phyloP scores from a whole-genome alignment of 2,113 vertebrate species.

The Solenodon paradoxus region DNA sequence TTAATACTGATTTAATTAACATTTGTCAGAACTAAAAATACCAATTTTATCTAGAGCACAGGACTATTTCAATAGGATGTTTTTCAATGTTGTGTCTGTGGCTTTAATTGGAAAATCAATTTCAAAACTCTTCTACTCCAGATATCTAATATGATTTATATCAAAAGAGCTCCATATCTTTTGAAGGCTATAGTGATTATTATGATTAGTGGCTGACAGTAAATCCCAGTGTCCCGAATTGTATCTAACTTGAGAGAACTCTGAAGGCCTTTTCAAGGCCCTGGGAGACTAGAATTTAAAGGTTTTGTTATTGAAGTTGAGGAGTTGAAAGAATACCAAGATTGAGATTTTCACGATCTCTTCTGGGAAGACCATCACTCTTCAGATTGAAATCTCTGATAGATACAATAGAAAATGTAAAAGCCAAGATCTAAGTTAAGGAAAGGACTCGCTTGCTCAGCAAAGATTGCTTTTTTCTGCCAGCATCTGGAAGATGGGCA shows the following conservation, averaged over 20 bases:
- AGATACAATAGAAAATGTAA: too few species aligned
- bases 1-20: not conserved
- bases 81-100: conserved; percentile 36
- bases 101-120: conserved; percentile 57
- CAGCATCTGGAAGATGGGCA: too few species aligned
- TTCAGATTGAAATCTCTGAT: too few species aligned
- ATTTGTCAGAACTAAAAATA: conserved; percentile 51
- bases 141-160: conserved; percentile 44
- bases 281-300: not conserved
- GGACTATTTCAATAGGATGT: conserved; percentile 35
- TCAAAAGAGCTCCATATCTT: not conserved
- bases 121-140: conserved; percentile 52
- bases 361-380: too few species aligned
- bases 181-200: not conserved
- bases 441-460: too few species aligned
- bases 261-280: not conserved
- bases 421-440: too few species aligned
- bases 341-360: too few species aligned
- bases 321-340: not conserved
- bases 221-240: not conserved
- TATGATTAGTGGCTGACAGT: not conserved
- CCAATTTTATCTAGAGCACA: not conserved
- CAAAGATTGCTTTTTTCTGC: too few species aligned
- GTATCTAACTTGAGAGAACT: not conserved
- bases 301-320: not conserved